Evolutionary conservation across 2,888 invertebrate genomes (phyloP), one percentile per base, ranked within the genome.

Genomic region (Blastobasis lacticolella): DNA sequence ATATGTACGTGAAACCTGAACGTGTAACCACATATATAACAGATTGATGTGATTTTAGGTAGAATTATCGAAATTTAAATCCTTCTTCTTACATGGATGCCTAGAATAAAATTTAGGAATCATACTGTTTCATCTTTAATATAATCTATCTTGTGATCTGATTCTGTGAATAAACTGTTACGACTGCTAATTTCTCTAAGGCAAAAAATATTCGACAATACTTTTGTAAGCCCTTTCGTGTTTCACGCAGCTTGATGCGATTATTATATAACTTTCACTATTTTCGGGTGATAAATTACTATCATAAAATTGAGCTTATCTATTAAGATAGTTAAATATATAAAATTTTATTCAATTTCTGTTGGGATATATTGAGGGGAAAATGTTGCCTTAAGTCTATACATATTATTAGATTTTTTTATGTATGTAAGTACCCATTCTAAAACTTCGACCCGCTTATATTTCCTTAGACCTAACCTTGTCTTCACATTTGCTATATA

Each of bases 101-200:
- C 38, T 51, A 50, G 45, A 55, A 50, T 53, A 51, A 49, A 54
- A 52, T 48, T 50, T 42, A 6, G 10, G 37, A 37, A n/a, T 49
- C 38, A 49, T 61, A 66, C 57, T 52, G 60, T 64, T 63, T 60
- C 67, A 66, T 64, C 49, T 50, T 65, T 56, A 63, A 67, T 67
- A 64, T 69, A 64, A 69, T 72, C 73, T 75, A 73, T 74, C 73
- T 71, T 79, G 76, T 79, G 75, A 78, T 78, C 76, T 74, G 52
- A 59, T 68, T 72, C 69, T 77, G 62, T 66, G 53, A 65, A 67
- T 66, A 64, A 61, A 69, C 60, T 67, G 71, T 67, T 68, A 63
- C 64, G 71, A 75, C 71, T 77, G 74, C 66, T 71, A 64, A 68
- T 66, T 72, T 66, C 69, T 63, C 67, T 76, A 71, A 71, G 66